Conservation (phyloP, 2,888 invertebrate genomes). For the Meghimatium bilineatum region DNA sequence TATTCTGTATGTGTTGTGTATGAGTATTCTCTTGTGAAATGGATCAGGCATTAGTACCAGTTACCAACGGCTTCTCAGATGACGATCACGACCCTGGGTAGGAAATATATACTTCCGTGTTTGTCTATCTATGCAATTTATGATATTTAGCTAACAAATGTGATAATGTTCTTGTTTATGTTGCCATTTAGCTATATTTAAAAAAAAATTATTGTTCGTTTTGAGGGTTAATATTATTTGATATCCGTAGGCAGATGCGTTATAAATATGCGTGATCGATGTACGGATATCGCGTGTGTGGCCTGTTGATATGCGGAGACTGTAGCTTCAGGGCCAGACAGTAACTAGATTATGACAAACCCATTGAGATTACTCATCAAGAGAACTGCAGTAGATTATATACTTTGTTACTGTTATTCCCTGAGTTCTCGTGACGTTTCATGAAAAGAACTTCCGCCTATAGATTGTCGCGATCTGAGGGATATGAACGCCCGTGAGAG, state of each 20-base stretch:
- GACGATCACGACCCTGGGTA: slow-evolving; percentile 44
- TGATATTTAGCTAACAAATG: too few relatives aligned
- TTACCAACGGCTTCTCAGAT: slow-evolving; percentile 35
- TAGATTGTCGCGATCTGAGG: too few relatives aligned
- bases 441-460: too few relatives aligned
- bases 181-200: not conserved
- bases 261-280: not conserved
- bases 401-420: not conserved
- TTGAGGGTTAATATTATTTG: too few relatives aligned
- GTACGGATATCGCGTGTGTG: not conserved
- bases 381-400: not conserved
- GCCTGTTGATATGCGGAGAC: not conserved
- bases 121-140: slow-evolving; percentile 10
- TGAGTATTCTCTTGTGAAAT: slow-evolving; percentile 27
- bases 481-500: not conserved
- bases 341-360: not conserved
- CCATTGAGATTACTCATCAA: not conserved
- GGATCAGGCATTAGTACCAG: slow-evolving; percentile 44
- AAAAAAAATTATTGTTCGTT: not conserved
- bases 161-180: not conserved
- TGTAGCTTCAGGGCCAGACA: not conserved
- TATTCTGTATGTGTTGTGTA: slow-evolving; percentile 42
- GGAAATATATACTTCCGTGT: not conserved
- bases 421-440: not conserved
- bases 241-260: not conserved